phyloP scores from a whole-genome alignment of 2,888 invertebrate species.

The Drosophila quinaria region DNA sequence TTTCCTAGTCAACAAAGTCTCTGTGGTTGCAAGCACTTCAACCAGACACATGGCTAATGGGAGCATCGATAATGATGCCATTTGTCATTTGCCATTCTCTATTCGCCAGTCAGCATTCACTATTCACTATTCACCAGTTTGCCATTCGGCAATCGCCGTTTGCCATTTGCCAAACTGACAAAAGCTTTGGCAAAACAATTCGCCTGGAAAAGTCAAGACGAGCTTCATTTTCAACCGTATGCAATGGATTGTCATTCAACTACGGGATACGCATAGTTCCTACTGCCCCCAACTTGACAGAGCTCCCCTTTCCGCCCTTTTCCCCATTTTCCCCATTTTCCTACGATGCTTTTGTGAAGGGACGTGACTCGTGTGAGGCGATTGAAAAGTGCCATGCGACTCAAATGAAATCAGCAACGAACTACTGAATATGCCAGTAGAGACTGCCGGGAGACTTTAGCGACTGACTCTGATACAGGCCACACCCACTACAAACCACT shows the following conservation, averaged over 20 bases:
- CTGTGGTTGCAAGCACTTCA: conserved; percentile 7
- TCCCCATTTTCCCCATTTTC: not conserved
- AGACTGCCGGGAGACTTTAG: conserved; percentile 6
- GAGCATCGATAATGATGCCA: conserved; percentile 74
- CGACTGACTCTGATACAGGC: conserved; percentile 1
- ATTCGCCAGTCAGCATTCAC: conserved; percentile 18
- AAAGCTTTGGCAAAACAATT: conserved; percentile 51
- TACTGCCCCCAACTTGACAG: conserved; percentile 4
- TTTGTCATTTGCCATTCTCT: conserved; percentile 1
- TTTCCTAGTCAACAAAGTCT: conserved; percentile 6
- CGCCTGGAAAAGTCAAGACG: conserved; percentile 74
- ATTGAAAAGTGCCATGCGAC: conserved; percentile 54
- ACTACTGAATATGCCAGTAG: conserved; percentile 18
- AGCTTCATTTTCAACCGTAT: conserved; percentile 63
- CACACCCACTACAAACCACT: conserved; percentile 44
- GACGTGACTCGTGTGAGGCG: conserved; percentile 51
- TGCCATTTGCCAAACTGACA: conserved; percentile 39
- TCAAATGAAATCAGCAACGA: conserved; percentile 58
- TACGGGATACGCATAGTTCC: not conserved
- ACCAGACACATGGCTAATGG: conserved; percentile 65
- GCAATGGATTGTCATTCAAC: conserved; percentile 47
- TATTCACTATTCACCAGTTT: not conserved
- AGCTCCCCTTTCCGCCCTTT: no score
- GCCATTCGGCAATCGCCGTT: conserved; percentile 19
- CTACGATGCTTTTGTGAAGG: conserved; percentile 1